Base-by-base conservation (phyloP, 2,888 invertebrate species). In the Papilio gigon region DNA sequence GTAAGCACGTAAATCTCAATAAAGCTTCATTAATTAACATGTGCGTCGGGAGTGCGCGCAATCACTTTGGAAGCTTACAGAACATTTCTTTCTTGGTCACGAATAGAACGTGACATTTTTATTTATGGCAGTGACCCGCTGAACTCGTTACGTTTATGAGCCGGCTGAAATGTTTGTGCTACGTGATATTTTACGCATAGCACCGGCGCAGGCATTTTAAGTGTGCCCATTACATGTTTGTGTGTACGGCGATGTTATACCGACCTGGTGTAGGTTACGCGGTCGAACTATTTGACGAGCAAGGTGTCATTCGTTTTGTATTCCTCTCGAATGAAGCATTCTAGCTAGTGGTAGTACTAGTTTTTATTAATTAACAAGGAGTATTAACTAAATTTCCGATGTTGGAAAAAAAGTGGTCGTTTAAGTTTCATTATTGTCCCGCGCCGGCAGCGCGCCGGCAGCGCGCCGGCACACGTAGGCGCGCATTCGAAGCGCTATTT, bases 101-200 rank as follows among this genome's bases (percentile, higher is more conserved):
- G 53, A 9, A 30, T 56, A 27, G 17, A 56, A 56, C 53, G 53
- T 56, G 53, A 56, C 53, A 56, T 9, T 56, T 27, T 30, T 56
- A 56, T 56, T 56, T 30, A 56, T 56, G n/a, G 53, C 53, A 6
- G 30, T 30, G 30, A 30, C 53, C 53, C 30, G 53, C 30, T 30
- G 53, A 56, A 56, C 53, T 56, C 53, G 53, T 56, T 56, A 56
- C 53, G 53, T 30, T 56, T 30, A 56, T 56, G 53, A 56, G 30
- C 30, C 53, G 30, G n/a, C 27, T 56, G 3, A 30, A 56, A 56
- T 56, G 27, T 56, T 30, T 30, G 30, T 17, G 53, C 30, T 56
- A 56, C 53, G 53, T 56, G 53, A 56, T 56, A 56, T 56, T 56
- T 17, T 30, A 3, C 53, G 17, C 53, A 14, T 12, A 25, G 9